Evolutionary conservation across 2,888 invertebrate genomes (phyloP).

Genomic region (Pterobdella sp.): DNA sequence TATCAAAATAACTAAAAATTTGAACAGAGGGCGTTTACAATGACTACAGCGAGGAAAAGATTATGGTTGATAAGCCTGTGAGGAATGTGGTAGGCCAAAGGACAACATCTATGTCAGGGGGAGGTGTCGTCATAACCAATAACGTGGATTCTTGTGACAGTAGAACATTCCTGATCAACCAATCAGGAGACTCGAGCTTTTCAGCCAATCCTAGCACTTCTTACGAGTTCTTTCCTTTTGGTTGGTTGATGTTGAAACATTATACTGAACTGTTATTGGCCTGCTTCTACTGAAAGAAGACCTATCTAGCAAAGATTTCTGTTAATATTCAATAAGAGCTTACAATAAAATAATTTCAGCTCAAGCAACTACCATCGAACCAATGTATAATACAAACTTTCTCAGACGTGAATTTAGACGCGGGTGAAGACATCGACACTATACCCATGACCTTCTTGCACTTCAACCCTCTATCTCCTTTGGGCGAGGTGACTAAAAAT

Average conservation of each 20-base stretch:
- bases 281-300: too few relatives aligned
- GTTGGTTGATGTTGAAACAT: too few relatives aligned
- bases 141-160: conserved; percentile 15
- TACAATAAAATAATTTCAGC: background rate
- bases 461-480: background rate
- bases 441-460: background rate
- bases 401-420: background rate
- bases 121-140: background rate
- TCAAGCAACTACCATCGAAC: background rate
- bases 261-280: too few relatives aligned
- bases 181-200: background rate
- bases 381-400: background rate
- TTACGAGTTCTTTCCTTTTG: background rate
- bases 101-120: background rate
- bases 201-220: conserved; percentile 1
- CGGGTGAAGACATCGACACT: background rate
- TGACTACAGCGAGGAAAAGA: conserved; percentile 10
- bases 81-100: conserved; percentile 3
- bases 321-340: background rate
- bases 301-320: background rate
- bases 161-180: conserved; percentile 17
- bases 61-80: background rate
- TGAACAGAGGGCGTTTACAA: conserved; percentile 17
- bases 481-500: background rate
- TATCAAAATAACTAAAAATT: background rate